A percentile compares a stretch with the other conserved stretches of the same genome.
phyloP scores from a whole-genome alignment of 2,888 invertebrate genomes.

The Drosophila demipolita region DNA sequence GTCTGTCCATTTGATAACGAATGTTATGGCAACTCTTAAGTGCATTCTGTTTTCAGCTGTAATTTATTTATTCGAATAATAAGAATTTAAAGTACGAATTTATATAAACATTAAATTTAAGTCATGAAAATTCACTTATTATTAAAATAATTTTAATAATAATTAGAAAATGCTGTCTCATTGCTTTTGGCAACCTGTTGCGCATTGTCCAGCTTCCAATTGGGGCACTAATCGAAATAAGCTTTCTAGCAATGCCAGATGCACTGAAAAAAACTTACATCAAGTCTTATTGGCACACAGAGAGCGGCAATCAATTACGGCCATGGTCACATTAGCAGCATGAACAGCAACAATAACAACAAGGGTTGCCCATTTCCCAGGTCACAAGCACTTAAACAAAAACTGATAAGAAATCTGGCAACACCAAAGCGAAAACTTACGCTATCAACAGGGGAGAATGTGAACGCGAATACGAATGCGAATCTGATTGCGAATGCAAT shows the following conservation, averaged over 20 bases:
- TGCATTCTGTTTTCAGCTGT: neutral
- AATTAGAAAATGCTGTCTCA: neutral
- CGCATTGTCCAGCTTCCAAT: neutral
- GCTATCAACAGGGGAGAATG: conserved; percentile 63
- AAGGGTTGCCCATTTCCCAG: conserved; percentile 65
- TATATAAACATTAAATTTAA: neutral
- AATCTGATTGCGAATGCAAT: conserved; percentile 45
- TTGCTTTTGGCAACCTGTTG: conserved; percentile 43
- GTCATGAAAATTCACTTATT: neutral
- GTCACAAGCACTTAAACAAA: conserved; percentile 39
- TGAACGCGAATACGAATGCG: conserved; percentile 12
- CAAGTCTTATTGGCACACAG: conserved; percentile 37
- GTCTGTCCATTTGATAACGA: conserved; percentile 18
- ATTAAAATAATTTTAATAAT: neutral
- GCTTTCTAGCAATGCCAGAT: conserved; percentile 27
- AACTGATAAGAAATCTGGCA: conserved; percentile 69
- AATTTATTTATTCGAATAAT: neutral
- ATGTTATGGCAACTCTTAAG: conserved; percentile 12
- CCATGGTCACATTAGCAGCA: conserved; percentile 62
- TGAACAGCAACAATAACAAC: conserved; percentile 28
- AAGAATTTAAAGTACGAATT: neutral
- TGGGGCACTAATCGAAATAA: conserved; percentile 8
- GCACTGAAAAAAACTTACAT: conserved; percentile 14
- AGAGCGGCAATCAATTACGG: conserved; percentile 69
- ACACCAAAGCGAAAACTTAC: conserved; percentile 40